These are phyloP conservation scores for Mayetiola destructor DNA, from an alignment of 2,888 invertebrate genomes.

Conservation along the genomic window DNA sequence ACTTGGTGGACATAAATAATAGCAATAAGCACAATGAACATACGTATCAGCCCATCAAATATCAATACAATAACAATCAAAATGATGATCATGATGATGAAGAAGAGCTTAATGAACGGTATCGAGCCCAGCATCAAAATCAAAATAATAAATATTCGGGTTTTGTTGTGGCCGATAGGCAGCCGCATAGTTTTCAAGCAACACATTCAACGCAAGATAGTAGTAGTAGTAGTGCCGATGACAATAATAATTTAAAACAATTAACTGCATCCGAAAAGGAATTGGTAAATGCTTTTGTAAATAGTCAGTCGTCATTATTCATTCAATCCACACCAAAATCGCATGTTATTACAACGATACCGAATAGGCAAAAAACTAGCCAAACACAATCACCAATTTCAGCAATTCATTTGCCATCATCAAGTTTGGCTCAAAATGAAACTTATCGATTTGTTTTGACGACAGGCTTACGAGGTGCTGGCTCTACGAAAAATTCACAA, in stretches of 20 bases:
- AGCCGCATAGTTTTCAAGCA: constrained; percentile 35
- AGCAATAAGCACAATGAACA: background rate
- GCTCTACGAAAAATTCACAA: background rate
- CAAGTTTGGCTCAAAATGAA: background rate
- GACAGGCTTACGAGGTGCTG: background rate
- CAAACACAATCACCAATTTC: background rate
- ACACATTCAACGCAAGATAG: constrained; percentile 17
- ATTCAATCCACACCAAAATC: constrained; percentile 10
- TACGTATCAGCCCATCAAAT: background rate
- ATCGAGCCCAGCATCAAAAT: no score
- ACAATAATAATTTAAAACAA: constrained; percentile 13
- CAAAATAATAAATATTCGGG: constrained; percentile 27
- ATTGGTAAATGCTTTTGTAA: constrained; percentile 16
- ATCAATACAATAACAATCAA: constrained; percentile 5
- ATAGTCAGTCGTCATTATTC: constrained; percentile 15
- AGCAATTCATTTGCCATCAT: background rate
- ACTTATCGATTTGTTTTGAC: constrained; percentile 8
- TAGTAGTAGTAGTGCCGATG: constrained; percentile 12
- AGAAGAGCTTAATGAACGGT: background rate
- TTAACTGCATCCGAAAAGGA: constrained; percentile 7
- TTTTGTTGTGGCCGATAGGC: constrained; percentile 31
- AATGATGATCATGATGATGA: constrained; percentile 7
- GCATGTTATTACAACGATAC: constrained; percentile 13
- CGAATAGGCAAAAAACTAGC: constrained; percentile 1
- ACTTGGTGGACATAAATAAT: no score